Base-by-base conservation (phyloP, 2,797 vertebrate species). In the Melanotaenia boesemani region DNA sequence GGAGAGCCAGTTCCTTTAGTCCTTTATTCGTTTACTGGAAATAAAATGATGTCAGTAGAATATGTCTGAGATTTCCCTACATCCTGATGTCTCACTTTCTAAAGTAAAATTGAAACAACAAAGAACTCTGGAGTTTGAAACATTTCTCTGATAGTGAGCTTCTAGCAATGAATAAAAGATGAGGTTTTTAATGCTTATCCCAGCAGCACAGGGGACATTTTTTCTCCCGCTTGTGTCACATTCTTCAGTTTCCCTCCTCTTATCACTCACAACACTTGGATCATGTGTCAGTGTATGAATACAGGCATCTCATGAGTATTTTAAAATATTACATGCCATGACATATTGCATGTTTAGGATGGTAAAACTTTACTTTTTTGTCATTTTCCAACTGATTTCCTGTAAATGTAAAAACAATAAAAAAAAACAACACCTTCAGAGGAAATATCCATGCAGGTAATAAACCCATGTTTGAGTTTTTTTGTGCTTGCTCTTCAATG, bases 151-250 rank as follows among this genome's bases (percentile, higher is more conserved):
- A 73, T 46, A 50, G 56, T 34, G 36, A 76, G 73, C 48, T 75
- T 68, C 56, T 63, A 57, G 44, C 55, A 77, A 83, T 81, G 32
- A 78, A 81, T 71, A 71, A 72, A 73, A 75, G n/a, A 79, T 81
- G 63, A 79, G 37, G 61, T 59, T 80, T 74, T 60, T n/a, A 73
- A 59, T 57, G 46, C 67, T 72, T 70, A 77, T 77, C 71, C 15
- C 26, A 52, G 41, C 52, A 64, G 50, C 28, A 62, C 56, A 60
- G 58, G 26, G 57, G 6, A 69, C 22, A 50, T 50, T 75, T 63
- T 63, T 64, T 46, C 26, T 48, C 64, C 39, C 69, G 52, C 15
- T 44, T 16, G 34, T 61, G 54, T 82, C 75, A 78, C 54, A 67
- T 50, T 7, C n/a, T 55, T 72, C 41, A 67, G n/a, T 68, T 70